These are phyloP conservation scores for Paragorgia papillata DNA, from an alignment of 92 coral and sea anemone genomes.

Conservation along the genomic window DNA sequence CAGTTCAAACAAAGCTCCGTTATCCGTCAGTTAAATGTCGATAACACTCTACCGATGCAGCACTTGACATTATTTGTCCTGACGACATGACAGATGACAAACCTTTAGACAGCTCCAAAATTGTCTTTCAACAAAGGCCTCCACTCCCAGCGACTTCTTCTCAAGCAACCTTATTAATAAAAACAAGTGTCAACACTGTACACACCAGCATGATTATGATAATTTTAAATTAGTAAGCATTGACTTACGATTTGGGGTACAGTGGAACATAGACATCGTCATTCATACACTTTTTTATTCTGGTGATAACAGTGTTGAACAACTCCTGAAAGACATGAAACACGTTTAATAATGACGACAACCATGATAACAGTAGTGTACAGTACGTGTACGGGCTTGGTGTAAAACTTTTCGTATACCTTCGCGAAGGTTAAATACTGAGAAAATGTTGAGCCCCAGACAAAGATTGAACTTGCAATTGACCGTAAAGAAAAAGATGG, in stretches of 20 bases:
- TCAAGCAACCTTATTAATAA: conserved; percentile 68
- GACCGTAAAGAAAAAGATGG: no score
- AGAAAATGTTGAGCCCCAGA: no score
- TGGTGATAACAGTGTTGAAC: conserved; percentile 77
- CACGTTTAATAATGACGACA: background rate
- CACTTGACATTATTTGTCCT: no score
- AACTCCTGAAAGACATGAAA: conserved; percentile 60
- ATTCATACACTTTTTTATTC: conserved; percentile 79
- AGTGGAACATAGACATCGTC: conserved; percentile 95
- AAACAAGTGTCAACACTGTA: background rate
- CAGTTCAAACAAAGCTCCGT: no score
- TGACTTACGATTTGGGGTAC: conserved; percentile 84
- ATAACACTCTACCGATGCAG: no score
- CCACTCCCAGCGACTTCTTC: conserved; percentile 80
- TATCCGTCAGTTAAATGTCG: no score
- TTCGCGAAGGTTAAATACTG: no score
- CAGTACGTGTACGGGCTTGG: no score
- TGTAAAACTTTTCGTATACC: no score
- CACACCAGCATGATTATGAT: background rate
- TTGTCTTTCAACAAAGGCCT: conserved; percentile 89
- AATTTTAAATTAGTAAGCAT: background rate
- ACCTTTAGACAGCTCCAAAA: conserved; percentile 98
- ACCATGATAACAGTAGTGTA: no score
- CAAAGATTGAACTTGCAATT: no score
- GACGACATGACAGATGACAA: no score